Evolutionary conservation across 2,797 vertebrate genomes (phyloP), one percentile per base, ranked within the genome.

Genomic region (Ambastaia sidthimunki): DNA sequence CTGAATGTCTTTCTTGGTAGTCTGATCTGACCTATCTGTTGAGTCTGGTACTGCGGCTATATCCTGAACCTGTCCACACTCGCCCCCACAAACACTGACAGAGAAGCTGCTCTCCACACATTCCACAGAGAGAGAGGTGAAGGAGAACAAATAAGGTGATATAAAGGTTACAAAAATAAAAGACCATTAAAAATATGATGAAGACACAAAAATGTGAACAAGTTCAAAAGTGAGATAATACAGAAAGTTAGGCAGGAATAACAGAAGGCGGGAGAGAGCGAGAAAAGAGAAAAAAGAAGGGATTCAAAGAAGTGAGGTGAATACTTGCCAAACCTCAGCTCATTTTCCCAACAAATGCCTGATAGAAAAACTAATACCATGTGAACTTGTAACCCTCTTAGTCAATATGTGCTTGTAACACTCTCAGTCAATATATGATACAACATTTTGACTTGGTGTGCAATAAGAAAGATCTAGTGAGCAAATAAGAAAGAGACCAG

Each of bases 31-130:
- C 90, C 91, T 85, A 85, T 88, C 86, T 72, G 34, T 84, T 81
- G 83, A 85, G 86, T 85, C 88, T 82, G 86, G 89, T 88, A 90
- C 88, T 88, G 87, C 86, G 87, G 90, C 88, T 90, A 87, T 88
- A 82, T 88, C 86, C 89, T 87, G 78, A 91, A 93, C 94, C 90
- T 93, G 93, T 92, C 92, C 84, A 83, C 91, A 94, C 93, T 92
- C 85, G 92, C 90, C 90, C 87, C 86, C 70, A 88, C 89, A 89
- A 87, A 88, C 81, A 67, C 84, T 88, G 90, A 92, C 91, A 93
- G 87, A 89, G 85, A 86, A 92, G 89, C 89, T 87, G 84, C 84
- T 85, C 83, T 84, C 23, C 84, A 86, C 89, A 89, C 85, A 89
- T 82, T 71, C 86, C 71, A 82, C 69, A 74, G 21, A 78, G 67